Base-by-base conservation (phyloP, 1,140 invertebrate genomes). In the Aphaenogaster floridana region DNA sequence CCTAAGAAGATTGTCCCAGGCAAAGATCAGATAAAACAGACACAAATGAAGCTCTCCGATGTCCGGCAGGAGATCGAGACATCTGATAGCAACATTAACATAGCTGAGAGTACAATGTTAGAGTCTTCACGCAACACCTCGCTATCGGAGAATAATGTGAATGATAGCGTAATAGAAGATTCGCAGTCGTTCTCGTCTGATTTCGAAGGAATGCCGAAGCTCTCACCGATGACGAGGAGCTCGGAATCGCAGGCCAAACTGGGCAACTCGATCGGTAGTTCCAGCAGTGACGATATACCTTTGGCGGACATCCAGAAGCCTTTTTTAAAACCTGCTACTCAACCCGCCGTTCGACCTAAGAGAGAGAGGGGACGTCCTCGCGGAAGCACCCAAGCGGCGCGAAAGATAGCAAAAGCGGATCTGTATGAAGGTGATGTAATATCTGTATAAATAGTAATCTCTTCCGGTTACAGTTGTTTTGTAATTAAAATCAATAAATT, bases 191-290 rank as follows among this genome's bases (percentile, higher is more conserved):
- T 87, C 5, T 86, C 88, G 6, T 90, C 90, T n/a, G 94, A 95
- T 42, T 94, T 93, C 66, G 94, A 95, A 54, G 94, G 92, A 80
- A 95, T 95, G 94, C 95, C 95, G 57, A 95, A 95, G 80, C 91
- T 95, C n/a, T 94, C 94, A 11, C 95, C 95, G 17, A 94, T 95
- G 88, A 92, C 91, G n/a, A 95, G 93, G 89, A 93, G 77, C 61
- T 78, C 89, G 15, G 94, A 95, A n/a, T 57, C 87, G 13, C 90
- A 93, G 63, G 86, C 89, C 57, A 95, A 93, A 72, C 57, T 92
- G 15, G 92, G 85, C 72, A 92, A 94, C 72, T 93, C 92, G 48
- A 86, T 91, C 86, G 88, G 88, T 17, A 93, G 88, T 87, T 88
- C 92, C 8, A 15, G 84, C 2, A 92, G 88, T 48, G 94, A 94